Evolutionary conservation across 2,113 vertebrate species (phyloP).

Genomic region (Plestiodon gilberti): DNA sequence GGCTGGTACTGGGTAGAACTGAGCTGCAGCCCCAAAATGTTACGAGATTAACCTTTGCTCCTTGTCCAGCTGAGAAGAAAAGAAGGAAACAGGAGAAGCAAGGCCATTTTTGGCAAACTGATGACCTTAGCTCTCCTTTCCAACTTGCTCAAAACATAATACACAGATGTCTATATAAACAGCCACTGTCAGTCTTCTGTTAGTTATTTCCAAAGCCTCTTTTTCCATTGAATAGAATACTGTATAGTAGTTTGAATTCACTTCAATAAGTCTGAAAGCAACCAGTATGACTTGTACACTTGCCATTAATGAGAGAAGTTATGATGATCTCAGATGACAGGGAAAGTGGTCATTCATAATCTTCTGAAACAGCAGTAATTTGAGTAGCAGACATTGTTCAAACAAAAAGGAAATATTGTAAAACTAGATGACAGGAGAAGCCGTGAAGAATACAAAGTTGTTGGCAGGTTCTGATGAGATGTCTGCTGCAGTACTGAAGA

Average conservation of each 20-base stretch:
- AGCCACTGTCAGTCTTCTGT: neutral
- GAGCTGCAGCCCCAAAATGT: too few species aligned
- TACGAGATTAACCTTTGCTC: too few species aligned
- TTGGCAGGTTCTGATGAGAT: neutral
- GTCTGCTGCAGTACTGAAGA: neutral
- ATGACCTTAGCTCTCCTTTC: too few species aligned
- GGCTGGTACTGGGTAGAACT: too few species aligned
- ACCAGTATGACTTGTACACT: neutral
- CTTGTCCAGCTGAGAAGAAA: too few species aligned
- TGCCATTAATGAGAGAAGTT: neutral
- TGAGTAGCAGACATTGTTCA: neutral
- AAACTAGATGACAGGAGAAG: neutral
- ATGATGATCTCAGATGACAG: neutral
- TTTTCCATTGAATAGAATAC: neutral
- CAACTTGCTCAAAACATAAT: neutral
- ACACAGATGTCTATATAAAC: neutral
- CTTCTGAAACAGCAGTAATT: neutral
- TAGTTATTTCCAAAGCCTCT: neutral
- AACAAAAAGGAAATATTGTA: conserved; percentile 12
- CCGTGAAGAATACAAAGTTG: neutral
- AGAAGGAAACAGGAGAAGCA: too few species aligned
- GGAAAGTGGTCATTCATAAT: neutral
- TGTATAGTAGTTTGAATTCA: neutral
- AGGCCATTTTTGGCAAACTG: too few species aligned
- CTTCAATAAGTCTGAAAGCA: neutral